Evolutionary conservation across 1,140 invertebrate genomes (phyloP), one percentile per base, ranked within the genome.

Genomic region (Drosophila nasuta): DNA sequence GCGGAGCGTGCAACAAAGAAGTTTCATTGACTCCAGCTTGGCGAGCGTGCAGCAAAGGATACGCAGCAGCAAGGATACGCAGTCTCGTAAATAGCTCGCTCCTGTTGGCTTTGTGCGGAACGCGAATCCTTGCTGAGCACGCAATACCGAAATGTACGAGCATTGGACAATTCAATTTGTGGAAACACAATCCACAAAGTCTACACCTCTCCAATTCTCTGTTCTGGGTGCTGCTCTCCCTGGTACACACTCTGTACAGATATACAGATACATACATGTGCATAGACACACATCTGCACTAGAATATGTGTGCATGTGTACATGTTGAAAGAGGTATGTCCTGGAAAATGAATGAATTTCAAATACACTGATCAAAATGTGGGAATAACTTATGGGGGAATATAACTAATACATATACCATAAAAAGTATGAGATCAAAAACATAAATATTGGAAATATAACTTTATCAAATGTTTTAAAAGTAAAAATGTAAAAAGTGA

Each of bases 1-100:
- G 80, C 81, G 46, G 68, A 81, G 83, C 67, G 75, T 79, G 54
- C 85, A 83, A 81, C 81, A 85, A 89, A 89, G 81, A 88, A 87
- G 83, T 91, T 91, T 88, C 88, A 91, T 91, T 91, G 88, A 91
- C 88, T 91, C 81, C 66, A 80, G 75, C 69, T 74, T 64, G 45
- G 67, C 25, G 65, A 62, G 68, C 28, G 56, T 45, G 57, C 38
- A 49, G 10, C 45, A 38, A 20, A 49, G 46, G 13, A n/a, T 48
- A 56, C 48, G 57, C 17, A 35, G 46, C 17, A 20, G 69, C 48
- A 60, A 30, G 46, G 69, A 77, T 75, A 49, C 72, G 57, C 48
- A 51, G 49, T 51, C 83, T 78, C 78, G 64, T 83, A 83, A 89
- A 89, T 75, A 30, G 67, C 13, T 17, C 54, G 52, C 64, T 70